Evolutionary conservation across 2,888 invertebrate species (phyloP).

Genomic region (Gymnosoma rotundatum): DNA sequence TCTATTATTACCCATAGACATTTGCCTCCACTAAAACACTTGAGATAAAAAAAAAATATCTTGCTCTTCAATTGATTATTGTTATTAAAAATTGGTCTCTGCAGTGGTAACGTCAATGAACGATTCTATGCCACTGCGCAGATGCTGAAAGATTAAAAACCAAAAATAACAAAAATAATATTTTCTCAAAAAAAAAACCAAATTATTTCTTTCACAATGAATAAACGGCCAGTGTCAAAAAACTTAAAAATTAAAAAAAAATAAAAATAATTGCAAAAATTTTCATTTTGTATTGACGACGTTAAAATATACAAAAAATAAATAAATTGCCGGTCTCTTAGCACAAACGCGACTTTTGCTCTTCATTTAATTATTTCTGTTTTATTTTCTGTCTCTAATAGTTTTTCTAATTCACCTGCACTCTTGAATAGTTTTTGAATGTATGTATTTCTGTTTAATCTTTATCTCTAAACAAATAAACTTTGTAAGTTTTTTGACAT

Average conservation of each 20-base stretch:
- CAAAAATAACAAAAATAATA: background rate
- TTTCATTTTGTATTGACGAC: slow-evolving; percentile 45
- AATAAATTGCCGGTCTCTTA: slow-evolving; percentile 62
- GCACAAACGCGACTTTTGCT: background rate
- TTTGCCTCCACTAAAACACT: slow-evolving; percentile 49
- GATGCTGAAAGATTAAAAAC: slow-evolving; percentile 34
- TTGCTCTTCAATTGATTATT: background rate
- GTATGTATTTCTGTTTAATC: slow-evolving; percentile 16
- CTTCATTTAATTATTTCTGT: background rate
- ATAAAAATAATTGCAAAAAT: slow-evolving; percentile 10
- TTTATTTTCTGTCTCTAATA: background rate
- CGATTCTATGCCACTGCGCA: slow-evolving; percentile 55
- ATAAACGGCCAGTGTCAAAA: slow-evolving; percentile 63
- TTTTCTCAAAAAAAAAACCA: slow-evolving; percentile 4
- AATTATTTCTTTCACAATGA: slow-evolving; percentile 62
- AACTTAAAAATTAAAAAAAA: slow-evolving; percentile 43
- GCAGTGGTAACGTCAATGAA: slow-evolving; percentile 65
- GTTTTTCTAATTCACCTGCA: slow-evolving; percentile 4
- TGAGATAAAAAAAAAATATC: slow-evolving; percentile 30
- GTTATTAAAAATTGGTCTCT: slow-evolving; percentile 18
- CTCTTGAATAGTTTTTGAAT: background rate
- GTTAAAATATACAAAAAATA: slow-evolving; percentile 2
- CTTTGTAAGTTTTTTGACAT: slow-evolving; percentile 64
- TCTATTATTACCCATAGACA: slow-evolving; percentile 56
- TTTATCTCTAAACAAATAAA: slow-evolving; percentile 38